Conservation (phyloP, 2,797 vertebrate species). For the Smutsia gigantea region DNA sequence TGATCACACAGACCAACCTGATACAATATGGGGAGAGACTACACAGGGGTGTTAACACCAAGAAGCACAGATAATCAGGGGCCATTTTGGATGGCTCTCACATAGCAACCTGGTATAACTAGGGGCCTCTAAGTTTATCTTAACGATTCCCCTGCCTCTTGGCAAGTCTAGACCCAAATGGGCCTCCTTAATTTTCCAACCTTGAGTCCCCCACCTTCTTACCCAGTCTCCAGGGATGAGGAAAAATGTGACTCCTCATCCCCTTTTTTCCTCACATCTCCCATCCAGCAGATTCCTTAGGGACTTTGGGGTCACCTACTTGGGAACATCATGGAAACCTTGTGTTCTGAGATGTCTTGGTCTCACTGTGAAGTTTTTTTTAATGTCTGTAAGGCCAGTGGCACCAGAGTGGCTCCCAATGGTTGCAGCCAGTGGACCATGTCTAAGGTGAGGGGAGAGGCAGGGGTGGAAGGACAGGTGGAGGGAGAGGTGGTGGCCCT, state of each 20-base stretch:
- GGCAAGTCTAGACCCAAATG: not conserved
- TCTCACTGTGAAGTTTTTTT: conserved; percentile 11
- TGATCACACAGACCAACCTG: not conserved
- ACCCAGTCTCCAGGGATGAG: not conserved
- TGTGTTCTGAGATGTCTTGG: not conserved
- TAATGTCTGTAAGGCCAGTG: not conserved
- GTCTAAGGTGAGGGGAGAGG: not conserved
- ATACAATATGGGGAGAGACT: not conserved
- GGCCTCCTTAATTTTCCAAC: not conserved
- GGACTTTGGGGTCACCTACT: not conserved
- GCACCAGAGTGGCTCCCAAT: not conserved
- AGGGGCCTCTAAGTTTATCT: not conserved
- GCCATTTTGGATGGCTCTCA: not conserved
- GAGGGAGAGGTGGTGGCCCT: not conserved
- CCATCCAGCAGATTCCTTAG: not conserved
- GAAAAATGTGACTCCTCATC: not conserved
- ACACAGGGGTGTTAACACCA: not conserved
- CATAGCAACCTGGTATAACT: not conserved
- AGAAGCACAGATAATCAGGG: not conserved
- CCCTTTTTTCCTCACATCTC: not conserved
- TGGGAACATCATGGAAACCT: not conserved
- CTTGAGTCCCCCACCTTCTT: not conserved
- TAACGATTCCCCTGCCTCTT: not conserved
- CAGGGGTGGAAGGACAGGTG: not conserved
- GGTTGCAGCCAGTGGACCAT: not conserved